Conservation (phyloP, 2,888 invertebrate genomes). For the Miltochrista miniata region DNA sequence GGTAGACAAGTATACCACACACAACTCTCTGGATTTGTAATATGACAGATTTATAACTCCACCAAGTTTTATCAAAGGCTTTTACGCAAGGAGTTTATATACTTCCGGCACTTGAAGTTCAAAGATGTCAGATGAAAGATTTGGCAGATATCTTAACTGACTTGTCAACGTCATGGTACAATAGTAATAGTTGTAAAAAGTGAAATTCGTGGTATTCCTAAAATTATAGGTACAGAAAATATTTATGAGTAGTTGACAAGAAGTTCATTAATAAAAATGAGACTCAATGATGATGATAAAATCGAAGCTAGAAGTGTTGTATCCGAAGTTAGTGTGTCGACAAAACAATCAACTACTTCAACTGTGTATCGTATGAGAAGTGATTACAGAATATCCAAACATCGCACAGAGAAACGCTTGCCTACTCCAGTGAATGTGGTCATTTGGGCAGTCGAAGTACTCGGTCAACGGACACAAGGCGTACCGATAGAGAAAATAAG, state of each 20-base stretch:
- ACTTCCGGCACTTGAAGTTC: background rate
- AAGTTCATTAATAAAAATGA: background rate
- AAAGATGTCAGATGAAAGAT: background rate
- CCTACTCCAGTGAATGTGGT: slow-evolving; percentile 54
- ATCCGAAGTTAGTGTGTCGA: slow-evolving; percentile 32
- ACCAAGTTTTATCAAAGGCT: background rate
- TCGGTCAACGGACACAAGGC: slow-evolving; percentile 42
- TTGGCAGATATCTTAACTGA: background rate
- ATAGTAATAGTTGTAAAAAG: background rate
- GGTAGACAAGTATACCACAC: too few relatives aligned
- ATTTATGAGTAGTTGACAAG: background rate
- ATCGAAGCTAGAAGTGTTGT: background rate
- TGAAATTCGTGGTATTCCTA: slow-evolving; percentile 3
- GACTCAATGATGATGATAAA: slow-evolving; percentile 3
- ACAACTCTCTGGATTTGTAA: too few relatives aligned
- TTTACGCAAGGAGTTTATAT: slow-evolving; percentile 2
- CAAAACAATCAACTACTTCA: slow-evolving; percentile 35
- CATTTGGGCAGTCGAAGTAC: slow-evolving; percentile 58
- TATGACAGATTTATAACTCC: too few relatives aligned
- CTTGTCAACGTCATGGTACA: slow-evolving; percentile 3
- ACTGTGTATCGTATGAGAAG: slow-evolving; percentile 43
- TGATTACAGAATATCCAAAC: slow-evolving; percentile 42
- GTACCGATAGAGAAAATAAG: slow-evolving; percentile 49
- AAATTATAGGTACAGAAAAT: slow-evolving; percentile 2
- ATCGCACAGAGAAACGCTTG: slow-evolving; percentile 29